Base-by-base conservation (phyloP, 2,113 vertebrate species). In the Fukomys damarensis region DNA sequence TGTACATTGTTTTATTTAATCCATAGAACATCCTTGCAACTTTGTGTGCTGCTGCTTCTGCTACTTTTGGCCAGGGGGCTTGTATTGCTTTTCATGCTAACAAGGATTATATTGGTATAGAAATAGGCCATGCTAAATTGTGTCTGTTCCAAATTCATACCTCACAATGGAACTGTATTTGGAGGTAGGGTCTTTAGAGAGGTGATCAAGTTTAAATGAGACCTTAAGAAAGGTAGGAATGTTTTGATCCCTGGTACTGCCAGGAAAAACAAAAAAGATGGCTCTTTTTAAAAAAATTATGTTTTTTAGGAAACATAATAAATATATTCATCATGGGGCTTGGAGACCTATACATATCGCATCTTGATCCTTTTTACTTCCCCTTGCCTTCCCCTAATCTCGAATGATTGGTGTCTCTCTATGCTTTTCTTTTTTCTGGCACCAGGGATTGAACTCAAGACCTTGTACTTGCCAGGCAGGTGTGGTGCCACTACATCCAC, bases 121-220 rank as follows among this genome's bases (percentile, higher is more conserved):
- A 90, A 56, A 89, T 74, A 61, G 28, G 19, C 41, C 13, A 76
- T 43, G n/a, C 72, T 70, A 86, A 80, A 90, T 56, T 41, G 54
- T 41, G 22, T 74, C 70, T 61, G 32, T 19, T 66, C 38, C 16
- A 56, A 89, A 59, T n/a, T 46, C 54, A 24, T 41, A 96, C 24
- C 24, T 93, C 56, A 58, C 32, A 65, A 79, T 30, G 32, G 63
- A 65, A 81, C 86, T 49, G 58, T 76, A 52, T 52, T 96, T 86
- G 86, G 86, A 52, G 28, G 5, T 5, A 35, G 52, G 32, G 4
- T 89, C 43, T 80, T 93, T 80, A 66, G 11, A 66, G 80, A 92
- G 72, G 89, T 49, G 58, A 80, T 74, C 32, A 77, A 41, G 35
- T 72, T 88, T 84, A 94, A 89, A 79, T 54, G n/a, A 88, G 68